phyloP scores from a whole-genome alignment of 2,888 invertebrate species.

The Biston betularia region DNA sequence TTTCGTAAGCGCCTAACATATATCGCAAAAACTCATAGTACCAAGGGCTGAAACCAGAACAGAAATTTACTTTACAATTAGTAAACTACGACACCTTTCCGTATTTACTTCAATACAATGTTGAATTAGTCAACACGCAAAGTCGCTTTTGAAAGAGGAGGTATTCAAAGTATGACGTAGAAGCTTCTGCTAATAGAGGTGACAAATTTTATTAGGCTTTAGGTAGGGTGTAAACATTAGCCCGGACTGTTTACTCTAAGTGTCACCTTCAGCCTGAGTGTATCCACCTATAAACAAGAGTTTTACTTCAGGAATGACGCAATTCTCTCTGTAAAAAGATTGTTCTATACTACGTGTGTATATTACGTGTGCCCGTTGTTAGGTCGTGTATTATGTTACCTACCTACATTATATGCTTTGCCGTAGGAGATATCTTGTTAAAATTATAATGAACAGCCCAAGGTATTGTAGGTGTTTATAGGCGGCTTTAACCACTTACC shows the following conservation, averaged over 20 bases:
- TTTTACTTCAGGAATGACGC: slow-evolving; percentile 15
- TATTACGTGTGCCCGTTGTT: not conserved
- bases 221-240: slow-evolving; percentile 19
- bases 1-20: no score
- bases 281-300: not conserved
- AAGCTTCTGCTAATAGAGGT: slow-evolving; percentile 5
- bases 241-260: slow-evolving; percentile 10
- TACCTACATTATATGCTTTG: no score
- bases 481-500: no score
- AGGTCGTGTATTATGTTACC: not conserved
- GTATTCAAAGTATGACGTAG: slow-evolving; percentile 17
- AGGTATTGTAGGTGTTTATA: no score
- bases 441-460: no score
- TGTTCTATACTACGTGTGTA: slow-evolving; percentile 30
- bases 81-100: not conserved
- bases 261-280: slow-evolving; percentile 17
- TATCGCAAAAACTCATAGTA: no score
- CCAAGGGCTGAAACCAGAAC: not conserved
- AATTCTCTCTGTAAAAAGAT: slow-evolving; percentile 16
- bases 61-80: not conserved
- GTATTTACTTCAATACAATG: not conserved
- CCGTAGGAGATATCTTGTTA: not conserved
- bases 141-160: not conserved
- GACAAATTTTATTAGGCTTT: slow-evolving; percentile 25
- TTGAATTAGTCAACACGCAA: not conserved